Conservation (phyloP, 2,888 invertebrate species). For the Rosalia funebris region DNA sequence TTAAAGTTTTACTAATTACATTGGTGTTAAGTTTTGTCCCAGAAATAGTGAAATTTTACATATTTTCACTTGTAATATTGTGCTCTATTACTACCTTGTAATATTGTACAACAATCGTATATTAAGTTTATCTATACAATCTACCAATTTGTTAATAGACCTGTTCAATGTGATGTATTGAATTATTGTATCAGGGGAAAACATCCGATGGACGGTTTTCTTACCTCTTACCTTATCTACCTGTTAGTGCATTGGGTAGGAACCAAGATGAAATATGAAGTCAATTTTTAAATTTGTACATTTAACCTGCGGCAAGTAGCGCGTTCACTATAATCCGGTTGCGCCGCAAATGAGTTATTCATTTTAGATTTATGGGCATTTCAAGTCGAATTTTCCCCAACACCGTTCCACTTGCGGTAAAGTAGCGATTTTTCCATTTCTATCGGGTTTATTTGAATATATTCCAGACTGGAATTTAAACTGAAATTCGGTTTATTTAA, state of each 20-base stretch:
- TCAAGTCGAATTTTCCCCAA: conserved; percentile 55
- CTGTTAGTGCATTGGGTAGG: conserved; percentile 24
- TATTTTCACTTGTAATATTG: no score
- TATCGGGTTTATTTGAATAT: conserved; percentile 23
- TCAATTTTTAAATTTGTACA: conserved; percentile 60
- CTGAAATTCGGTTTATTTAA: conserved; percentile 26
- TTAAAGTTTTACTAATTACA: no score
- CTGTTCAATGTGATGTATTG: no score
- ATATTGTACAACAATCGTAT: no score
- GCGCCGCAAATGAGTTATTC: conserved; percentile 60
- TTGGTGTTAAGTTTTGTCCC: no score
- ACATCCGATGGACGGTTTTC: conserved; percentile 14
- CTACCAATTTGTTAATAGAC: no score
- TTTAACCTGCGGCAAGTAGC: conserved; percentile 55
- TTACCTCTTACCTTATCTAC: conserved; percentile 18
- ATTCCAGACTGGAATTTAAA: conserved; percentile 19
- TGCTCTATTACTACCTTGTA: no score
- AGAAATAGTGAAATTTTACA: no score
- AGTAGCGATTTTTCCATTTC: conserved; percentile 24
- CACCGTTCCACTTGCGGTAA: conserved; percentile 20
- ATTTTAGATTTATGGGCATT: conserved; percentile 59
- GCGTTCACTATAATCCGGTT: conserved; percentile 59
- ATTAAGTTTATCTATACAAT: no score
- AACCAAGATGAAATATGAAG: conserved; percentile 54
- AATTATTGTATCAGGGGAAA: no score